Evolutionary conservation across 2,113 vertebrate genomes (phyloP).

Genomic region (rabbit (Oryctolagus cuniculus)): mOryCun1.1 NC_091435.1:119494001-119494500

Average conservation of each 20-base stretch:
- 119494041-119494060: too few relatives aligned
- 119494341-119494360: not conserved
- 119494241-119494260: not conserved
- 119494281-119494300: not conserved
- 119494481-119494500: not conserved
- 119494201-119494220: not conserved
- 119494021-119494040: too few relatives aligned
- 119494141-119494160: too few relatives aligned
- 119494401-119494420: not conserved
- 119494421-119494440: not conserved
- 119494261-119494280: not conserved
- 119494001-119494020: too few relatives aligned
- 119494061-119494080: too few relatives aligned
- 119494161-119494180: too few relatives aligned
- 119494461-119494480: not conserved
- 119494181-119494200: not conserved
- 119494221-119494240: not conserved
- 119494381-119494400: not conserved
- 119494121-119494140: too few relatives aligned
- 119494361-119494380: not conserved
- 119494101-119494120: too few relatives aligned
- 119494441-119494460: not conserved
- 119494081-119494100: too few relatives aligned
- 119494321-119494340: not conserved
- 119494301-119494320: not conserved